Conservation (phyloP, 2,113 vertebrate genomes). For the Bubo bubo region DNA sequence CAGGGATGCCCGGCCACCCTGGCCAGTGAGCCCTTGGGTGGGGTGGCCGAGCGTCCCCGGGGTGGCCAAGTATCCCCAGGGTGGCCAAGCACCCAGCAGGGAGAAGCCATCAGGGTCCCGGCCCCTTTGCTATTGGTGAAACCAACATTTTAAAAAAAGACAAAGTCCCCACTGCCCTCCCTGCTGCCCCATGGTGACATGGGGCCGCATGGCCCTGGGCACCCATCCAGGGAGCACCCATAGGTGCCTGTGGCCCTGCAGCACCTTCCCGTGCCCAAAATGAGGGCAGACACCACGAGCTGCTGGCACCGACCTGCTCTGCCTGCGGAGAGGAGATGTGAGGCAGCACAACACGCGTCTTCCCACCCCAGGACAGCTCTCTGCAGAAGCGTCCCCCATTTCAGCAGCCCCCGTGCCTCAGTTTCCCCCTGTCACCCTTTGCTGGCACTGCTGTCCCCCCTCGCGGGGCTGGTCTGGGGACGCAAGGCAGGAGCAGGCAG, state of each 20-base stretch:
- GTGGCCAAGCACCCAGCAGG: neutral
- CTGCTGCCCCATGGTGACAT: neutral
- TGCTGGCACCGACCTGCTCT: neutral
- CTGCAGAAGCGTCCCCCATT: neutral
- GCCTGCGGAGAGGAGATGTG: neutral
- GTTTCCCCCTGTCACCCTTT: neutral
- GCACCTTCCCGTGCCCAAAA: neutral
- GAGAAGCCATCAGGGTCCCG: neutral
- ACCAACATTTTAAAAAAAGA: neutral
- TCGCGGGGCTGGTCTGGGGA: neutral
- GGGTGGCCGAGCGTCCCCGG: too few species aligned
- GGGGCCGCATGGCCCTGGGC: too few species aligned
- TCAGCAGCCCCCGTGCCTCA: neutral
- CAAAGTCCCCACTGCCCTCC: neutral
- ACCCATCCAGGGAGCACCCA: neutral
- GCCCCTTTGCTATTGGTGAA: accelerated
- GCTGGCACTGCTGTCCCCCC: neutral
- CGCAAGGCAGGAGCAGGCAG: neutral
- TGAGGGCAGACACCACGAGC: neutral
- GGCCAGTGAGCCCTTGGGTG: too few species aligned
- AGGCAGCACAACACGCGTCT: neutral
- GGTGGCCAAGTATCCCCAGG: neutral
- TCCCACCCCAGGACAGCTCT: neutral
- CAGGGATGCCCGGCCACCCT: neutral
- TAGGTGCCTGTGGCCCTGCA: neutral